Base-by-base conservation (phyloP, 2,888 invertebrate genomes). In the Drosophila kambysellisi region DNA sequence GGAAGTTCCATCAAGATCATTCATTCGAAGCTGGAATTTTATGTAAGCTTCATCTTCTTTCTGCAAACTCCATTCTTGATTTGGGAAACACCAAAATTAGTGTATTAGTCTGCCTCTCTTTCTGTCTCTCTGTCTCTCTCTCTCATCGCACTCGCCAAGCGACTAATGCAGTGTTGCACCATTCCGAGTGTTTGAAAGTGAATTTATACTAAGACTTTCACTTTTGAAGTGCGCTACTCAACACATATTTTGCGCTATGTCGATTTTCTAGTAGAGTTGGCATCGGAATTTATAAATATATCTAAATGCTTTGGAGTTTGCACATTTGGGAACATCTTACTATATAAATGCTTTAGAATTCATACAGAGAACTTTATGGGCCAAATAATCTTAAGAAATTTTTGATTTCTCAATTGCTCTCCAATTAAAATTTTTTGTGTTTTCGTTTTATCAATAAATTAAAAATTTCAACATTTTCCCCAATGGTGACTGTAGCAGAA, bases 121-220 rank as follows among this genome's bases (percentile, higher is more conserved):
- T 6, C 25, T 32, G 37, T 48, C 7, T 29, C 3, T 51, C 25
- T 20, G 5, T 29, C 7, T 29, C 4, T 48, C 32, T 17, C 30
- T 43, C 43, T 32, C 41, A 57, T 29, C n/a, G 2, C n/a, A n/a
- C 29, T n/a, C 20, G 2, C 39, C 11, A 17, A 32, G 15, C 57
- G 20, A 20, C 39, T 56, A 48, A 20, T 48, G 57, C 64, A 76
- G 57, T 53, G 29, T 20, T 71, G 61, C 72, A 76, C 52, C 54
- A 33, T 8, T 3, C 9, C 25, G 37, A 33, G n/a, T 48, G 72
- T 43, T 37, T 59, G 48, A 71, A 66, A 62, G 66, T 57, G 66
- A 77, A 56, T 71, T 51, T 48, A 32, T 29, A 54, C 8, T 11
- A 39, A 33, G 32, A 60, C 75, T 76, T 76, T 77, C 78, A 63